These are phyloP conservation scores for Neolamprologus falcicula DNA, from an alignment of 2,113 vertebrate species.

Conservation along the genomic window DNA sequence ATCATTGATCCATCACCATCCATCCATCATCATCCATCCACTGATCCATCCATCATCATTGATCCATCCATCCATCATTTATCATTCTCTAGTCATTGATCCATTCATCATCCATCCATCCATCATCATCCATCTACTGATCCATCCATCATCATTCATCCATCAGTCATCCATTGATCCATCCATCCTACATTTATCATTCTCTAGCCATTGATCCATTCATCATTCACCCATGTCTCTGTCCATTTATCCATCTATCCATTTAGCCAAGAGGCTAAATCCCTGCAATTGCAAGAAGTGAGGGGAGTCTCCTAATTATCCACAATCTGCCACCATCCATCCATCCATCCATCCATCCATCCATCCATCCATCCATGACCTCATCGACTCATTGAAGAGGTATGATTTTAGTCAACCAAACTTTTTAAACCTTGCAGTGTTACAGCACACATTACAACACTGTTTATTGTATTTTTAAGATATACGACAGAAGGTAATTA, in stretches of 20 bases:
- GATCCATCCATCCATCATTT: not conserved
- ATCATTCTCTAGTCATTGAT: rapidly evolving
- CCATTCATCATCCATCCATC: not conserved
- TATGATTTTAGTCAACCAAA: not conserved
- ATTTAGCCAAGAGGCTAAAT: too few relatives aligned
- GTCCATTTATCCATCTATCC: not conserved
- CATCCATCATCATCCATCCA: too few relatives aligned
- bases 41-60: too few relatives aligned
- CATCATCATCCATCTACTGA: rapidly evolving
- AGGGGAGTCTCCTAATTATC: too few relatives aligned
- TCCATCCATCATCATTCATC: too few relatives aligned
- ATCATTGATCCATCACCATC: too few relatives aligned
- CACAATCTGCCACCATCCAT: too few relatives aligned
- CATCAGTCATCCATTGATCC: too few relatives aligned
- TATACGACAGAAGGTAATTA: not conserved
- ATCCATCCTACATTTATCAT: too few relatives aligned
- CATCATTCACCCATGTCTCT: not conserved
- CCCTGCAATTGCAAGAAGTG: too few relatives aligned
- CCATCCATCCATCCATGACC: not conserved
- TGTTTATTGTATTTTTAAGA: not conserved
- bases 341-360: not conserved
- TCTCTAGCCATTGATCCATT: too few relatives aligned
- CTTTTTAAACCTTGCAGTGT: not conserved
- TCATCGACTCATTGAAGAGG: not conserved
- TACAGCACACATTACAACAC: not conserved